Evolutionary conservation across 2,797 vertebrate genomes (phyloP).

Genomic region (Anniella stebbinsi): DNA sequence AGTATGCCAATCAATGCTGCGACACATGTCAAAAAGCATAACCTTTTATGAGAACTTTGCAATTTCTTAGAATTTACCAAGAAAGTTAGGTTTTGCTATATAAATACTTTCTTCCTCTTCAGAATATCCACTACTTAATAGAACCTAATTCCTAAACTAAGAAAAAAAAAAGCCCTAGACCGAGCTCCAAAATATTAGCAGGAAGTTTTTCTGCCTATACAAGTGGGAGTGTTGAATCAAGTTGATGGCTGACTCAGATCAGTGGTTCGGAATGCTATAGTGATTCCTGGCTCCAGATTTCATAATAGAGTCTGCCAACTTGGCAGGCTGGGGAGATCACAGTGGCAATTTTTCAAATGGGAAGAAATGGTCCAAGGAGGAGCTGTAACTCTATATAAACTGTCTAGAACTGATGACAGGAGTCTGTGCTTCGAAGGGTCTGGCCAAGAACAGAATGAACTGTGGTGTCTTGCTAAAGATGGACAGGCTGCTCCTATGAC

Average conservation of each 20-base stretch:
- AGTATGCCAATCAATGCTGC: slow-evolving; percentile 22
- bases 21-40: slow-evolving; percentile 29
- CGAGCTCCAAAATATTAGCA: slow-evolving; percentile 66
- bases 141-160: slow-evolving; percentile 43
- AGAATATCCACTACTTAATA: slow-evolving; percentile 49
- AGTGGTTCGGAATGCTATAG: slow-evolving; percentile 71
- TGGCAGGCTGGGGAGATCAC: slow-evolving; percentile 77
- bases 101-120: slow-evolving; percentile 63
- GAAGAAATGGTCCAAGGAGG: slow-evolving; percentile 78
- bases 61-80: slow-evolving; percentile 47
- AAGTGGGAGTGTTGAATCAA: slow-evolving; percentile 73
- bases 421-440: slow-evolving; percentile 71
- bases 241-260: slow-evolving; percentile 75
- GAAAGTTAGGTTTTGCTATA: slow-evolving; percentile 44
- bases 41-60: slow-evolving; percentile 47
- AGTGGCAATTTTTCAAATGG: slow-evolving; percentile 81
- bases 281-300: slow-evolving; percentile 78
- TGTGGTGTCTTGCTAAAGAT: slow-evolving; percentile 60
- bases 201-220: slow-evolving; percentile 59
- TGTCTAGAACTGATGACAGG: slow-evolving; percentile 75
- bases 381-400: slow-evolving; percentile 79
- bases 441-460: slow-evolving; percentile 67
- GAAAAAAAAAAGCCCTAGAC: slow-evolving; percentile 56
- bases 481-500: slow-evolving; percentile 52
- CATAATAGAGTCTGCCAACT: slow-evolving; percentile 76